A percentile compares a stretch with the other conserved stretches of the same genome.
Conservation (phyloP, 2,113 vertebrate genomes). For the Arenaria interpres region DNA sequence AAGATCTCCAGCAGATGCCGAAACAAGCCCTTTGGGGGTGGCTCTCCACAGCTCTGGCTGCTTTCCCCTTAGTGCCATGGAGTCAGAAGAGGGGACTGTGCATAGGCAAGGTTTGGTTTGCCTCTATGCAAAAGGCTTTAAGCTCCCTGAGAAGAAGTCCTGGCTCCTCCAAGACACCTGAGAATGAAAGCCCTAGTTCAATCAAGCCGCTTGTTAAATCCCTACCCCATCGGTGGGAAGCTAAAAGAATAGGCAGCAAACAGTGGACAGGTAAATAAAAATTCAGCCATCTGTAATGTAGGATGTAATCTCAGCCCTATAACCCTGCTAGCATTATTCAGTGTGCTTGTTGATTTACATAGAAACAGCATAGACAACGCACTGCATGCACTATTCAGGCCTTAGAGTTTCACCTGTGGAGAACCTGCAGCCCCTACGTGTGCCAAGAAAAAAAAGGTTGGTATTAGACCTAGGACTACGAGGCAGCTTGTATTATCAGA, state of each 20-base stretch:
- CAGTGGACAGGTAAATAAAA: not conserved
- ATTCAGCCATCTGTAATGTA: not conserved
- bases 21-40: not conserved
- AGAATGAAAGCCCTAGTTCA: not conserved
- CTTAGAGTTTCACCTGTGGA: not conserved
- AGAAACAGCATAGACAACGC: not conserved
- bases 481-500: slow-evolving; percentile 61
- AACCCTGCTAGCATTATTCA: not conserved
- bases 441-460: not conserved
- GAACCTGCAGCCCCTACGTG: not conserved
- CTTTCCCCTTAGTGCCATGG: not conserved
- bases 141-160: not conserved
- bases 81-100: not conserved
- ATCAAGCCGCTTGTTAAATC: not conserved
- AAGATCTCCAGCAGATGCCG: not conserved
- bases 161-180: not conserved
- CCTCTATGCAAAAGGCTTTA: not conserved
- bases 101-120: not conserved
- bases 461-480: not conserved
- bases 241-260: not conserved
- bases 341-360: not conserved
- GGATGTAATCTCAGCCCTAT: not conserved
- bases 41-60: not conserved
- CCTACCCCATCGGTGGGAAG: not conserved
- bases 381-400: not conserved